Conservation (phyloP, 2,797 vertebrate species). For the Leuciscus waleckii region DNA sequence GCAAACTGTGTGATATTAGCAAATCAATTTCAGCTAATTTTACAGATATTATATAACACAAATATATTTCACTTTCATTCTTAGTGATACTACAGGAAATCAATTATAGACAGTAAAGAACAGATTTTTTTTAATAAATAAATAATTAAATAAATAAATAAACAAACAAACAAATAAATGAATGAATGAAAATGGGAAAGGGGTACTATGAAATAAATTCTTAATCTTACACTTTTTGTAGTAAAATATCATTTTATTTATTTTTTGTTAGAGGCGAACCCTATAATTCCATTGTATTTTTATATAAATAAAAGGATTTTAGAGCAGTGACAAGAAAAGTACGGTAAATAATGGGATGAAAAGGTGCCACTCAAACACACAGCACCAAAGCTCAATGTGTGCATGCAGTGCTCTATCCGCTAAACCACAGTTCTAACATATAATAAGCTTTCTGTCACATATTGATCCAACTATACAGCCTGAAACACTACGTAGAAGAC, state of each 20-base stretch:
- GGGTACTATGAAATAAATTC: not conserved
- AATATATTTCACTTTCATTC: not conserved
- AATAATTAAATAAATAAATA: not conserved
- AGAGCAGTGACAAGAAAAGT: not conserved
- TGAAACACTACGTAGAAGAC: not conserved
- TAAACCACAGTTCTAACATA: no score
- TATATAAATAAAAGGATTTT: not conserved
- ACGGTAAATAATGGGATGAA: not conserved
- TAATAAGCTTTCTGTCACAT: not conserved
- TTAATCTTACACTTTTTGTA: not conserved
- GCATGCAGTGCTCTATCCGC: no score
- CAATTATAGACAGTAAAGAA: not conserved
- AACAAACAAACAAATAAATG: not conserved
- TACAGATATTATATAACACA: not conserved
- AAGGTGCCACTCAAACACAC: no score
- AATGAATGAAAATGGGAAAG: not conserved
- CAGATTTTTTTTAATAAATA: not conserved
- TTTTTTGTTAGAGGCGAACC: not conserved
- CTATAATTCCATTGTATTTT: not conserved
- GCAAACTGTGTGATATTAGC: not conserved
- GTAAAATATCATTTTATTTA: not conserved
- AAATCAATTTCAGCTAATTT: not conserved
- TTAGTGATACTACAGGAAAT: not conserved
- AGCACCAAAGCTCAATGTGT: no score
- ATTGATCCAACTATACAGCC: not conserved